Evolutionary conservation across 1,140 invertebrate species (phyloP), one percentile per base, ranked within the genome.

Genomic region (Orussus abietinus): DNA sequence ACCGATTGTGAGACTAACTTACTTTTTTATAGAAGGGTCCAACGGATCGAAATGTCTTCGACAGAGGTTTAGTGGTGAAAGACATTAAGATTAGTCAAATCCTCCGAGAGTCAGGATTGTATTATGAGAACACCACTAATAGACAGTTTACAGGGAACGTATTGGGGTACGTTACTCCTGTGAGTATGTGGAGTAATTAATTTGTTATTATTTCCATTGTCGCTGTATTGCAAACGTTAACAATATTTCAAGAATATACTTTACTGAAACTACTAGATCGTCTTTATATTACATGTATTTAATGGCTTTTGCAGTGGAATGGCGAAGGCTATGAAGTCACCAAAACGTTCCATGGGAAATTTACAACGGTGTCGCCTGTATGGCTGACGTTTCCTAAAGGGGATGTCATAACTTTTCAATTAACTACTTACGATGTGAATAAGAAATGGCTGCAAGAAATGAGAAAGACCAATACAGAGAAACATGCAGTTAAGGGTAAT

Each of bases 251-350:
- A 22, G 15, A 3, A 4, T 10, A 17, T 40, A 22, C 29, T 49
- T 49, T 15, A 14, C 42, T 31, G 12, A 20, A 33, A 33, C 20
- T 45, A 45, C 33, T 19, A 34, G 39, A 36, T 45, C 15, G 25
- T 28, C 37, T 34, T 55, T 19, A 37, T 53, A n/a, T n/a, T n/a
- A n/a, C n/a, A n/a, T n/a, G n/a, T n/a, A 3, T 13, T 30, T 37
- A 25, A 14, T 59, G 26, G 49, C 55, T 43, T 42, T 79, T 81
- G 53, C 57, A 96, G 92, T 98, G 95, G 95, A 97, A 97, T 66
- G 84, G 77, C 44, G 87, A 91, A 77, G 95, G 94, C 1, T 94
- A 96, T 75, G 88, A 96, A 74, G 78, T 96, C 25, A 88, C 92
- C 1, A 96, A 96, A 74, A 81, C 78, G 32, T 96, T 95, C 76